Base-by-base conservation (phyloP, 2,797 vertebrate genomes). In the Anas bahamensis region DNA sequence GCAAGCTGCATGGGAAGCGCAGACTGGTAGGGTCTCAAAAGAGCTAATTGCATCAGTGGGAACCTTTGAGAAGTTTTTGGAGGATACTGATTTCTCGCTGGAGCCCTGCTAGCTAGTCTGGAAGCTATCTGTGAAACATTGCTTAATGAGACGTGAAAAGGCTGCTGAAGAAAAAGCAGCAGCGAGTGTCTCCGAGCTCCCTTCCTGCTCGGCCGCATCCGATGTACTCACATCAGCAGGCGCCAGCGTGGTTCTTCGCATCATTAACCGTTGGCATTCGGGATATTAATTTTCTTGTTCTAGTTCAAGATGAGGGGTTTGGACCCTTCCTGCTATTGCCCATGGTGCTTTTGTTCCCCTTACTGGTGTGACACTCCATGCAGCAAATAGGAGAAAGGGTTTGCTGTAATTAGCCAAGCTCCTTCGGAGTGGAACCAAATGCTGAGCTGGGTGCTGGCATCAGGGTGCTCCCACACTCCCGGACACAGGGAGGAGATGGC, bases 331-430 rank as follows among this genome's bases (percentile, higher is more conserved):
- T 72, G 72, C 28, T 33, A 31, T 77, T 41, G 13, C 26, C 69
- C 0, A 0, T n/a, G 9, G 26, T 59, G 63, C 69, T 64, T 64
- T 74, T n/a, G 7, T 75, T 64, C 56, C 33, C 1, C 1, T 53
- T 59, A 13, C 9, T 4, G 6, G 15, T 39, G 8, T 22, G 42
- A 33, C 6, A 26, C 56, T 39, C 33, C 29, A 11, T 17, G 13
- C 44, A 35, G 37, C 50, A 35, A 71, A 60, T 55, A 35, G 3
- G 4, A n/a, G 53, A 65, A 71, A 23, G 31, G 18, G 5, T n/a
- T 71, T 1, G 0, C 31, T 66, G 15, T 42, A 42, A 60, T 76
- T 48, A n/a, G 52, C 35, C 6, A 17, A 71, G 18, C 10, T 37
- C 28, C 6, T 57, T 70, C 22, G 9, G 46, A 42, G 39, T 48